phyloP scores from a whole-genome alignment of 2,113 vertebrate genomes.

The Pungitius pungitius region DNA sequence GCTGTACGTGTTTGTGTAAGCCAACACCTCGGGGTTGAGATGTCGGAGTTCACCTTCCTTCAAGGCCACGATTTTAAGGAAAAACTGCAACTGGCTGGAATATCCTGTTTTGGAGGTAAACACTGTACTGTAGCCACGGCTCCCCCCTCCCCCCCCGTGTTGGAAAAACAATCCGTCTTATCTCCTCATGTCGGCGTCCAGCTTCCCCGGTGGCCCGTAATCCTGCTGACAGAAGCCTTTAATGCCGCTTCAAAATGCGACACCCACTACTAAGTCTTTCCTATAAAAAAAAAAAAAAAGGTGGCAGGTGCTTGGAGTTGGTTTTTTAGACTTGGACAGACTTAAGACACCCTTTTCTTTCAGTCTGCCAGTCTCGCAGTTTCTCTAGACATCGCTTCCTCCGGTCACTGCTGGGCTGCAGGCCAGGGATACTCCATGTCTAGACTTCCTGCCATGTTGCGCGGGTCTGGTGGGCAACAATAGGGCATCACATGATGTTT shows the following conservation, averaged over 20 bases:
- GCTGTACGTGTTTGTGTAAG: slow-evolving; percentile 25
- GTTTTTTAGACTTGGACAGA: slow-evolving; percentile 52
- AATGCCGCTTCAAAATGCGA: slow-evolving; percentile 25
- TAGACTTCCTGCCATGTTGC: slow-evolving; percentile 65
- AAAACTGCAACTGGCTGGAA: slow-evolving; percentile 58
- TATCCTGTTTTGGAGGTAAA: slow-evolving; percentile 78
- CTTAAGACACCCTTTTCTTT: slow-evolving; percentile 56
- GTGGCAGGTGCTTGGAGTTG: slow-evolving; percentile 45
- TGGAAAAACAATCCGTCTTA: slow-evolving; percentile 60
- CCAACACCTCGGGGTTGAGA: slow-evolving; percentile 47
- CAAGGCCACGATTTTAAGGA: slow-evolving; percentile 59
- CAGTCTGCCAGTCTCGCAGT: slow-evolving; percentile 34
- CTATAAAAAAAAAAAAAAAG: slow-evolving; percentile 10
- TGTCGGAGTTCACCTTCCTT: slow-evolving; percentile 55
- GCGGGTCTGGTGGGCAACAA: slow-evolving; percentile 15
- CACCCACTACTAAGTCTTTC: not conserved
- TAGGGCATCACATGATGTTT: slow-evolving; percentile 34
- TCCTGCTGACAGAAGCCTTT: slow-evolving; percentile 18
- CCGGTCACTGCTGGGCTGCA: slow-evolving; percentile 47
- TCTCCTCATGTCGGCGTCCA: slow-evolving; percentile 36
- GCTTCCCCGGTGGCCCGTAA: slow-evolving; percentile 37
- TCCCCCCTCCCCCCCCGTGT: slow-evolving; percentile 46
- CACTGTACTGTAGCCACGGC: slow-evolving; percentile 46
- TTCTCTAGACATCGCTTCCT: slow-evolving; percentile 66
- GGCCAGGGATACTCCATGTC: slow-evolving; percentile 57